phyloP scores from a whole-genome alignment of 23 tunicate genomes.

The Ascidia mentula region DNA sequence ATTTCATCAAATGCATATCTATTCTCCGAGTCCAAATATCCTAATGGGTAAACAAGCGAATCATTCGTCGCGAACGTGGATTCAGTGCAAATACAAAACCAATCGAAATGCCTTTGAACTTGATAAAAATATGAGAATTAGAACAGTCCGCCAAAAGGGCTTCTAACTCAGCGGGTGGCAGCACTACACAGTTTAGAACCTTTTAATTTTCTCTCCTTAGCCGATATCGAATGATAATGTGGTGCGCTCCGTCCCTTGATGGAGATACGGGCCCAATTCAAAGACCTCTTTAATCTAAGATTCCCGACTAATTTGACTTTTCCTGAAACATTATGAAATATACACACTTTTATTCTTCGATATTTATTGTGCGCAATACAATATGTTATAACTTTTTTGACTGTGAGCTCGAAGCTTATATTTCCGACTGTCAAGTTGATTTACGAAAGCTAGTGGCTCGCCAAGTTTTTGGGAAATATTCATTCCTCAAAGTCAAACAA shows the following conservation, averaged over 20 bases:
- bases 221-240: background rate
- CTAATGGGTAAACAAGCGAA: too few species aligned
- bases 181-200: conserved; percentile 3
- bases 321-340: background rate
- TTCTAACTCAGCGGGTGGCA: background rate
- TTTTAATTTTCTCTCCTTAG: background rate
- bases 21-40: too few species aligned
- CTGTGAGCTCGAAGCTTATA: too few species aligned
- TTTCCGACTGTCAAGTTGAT: too few species aligned
- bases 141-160: background rate
- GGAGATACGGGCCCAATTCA: background rate
- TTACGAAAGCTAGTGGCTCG: too few species aligned
- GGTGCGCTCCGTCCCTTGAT: background rate
- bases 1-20: too few species aligned
- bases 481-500: background rate
- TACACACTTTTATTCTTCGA: too few species aligned
- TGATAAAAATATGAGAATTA: background rate
- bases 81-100: background rate
- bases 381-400: too few species aligned
- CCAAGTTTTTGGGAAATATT: too few species aligned
- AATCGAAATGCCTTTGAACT: background rate
- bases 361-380: too few species aligned
- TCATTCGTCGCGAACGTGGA: background rate
- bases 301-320: background rate
- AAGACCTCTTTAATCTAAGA: background rate